Evolutionary conservation across 2,888 invertebrate genomes (phyloP).

Genomic region (Tipula confusa): DNA sequence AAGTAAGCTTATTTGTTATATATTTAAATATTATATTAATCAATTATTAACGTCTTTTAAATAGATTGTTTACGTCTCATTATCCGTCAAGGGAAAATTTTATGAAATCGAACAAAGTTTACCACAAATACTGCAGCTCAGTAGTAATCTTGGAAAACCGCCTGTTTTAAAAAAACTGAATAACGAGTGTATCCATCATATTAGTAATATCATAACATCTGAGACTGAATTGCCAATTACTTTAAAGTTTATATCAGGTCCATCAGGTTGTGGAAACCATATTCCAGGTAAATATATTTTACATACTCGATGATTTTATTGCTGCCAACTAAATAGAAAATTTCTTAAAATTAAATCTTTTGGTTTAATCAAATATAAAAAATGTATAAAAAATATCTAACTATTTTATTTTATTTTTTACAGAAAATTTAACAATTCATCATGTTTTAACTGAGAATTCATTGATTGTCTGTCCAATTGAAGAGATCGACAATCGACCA

Average conservation of each 20-base stretch:
- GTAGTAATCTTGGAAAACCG: slow-evolving; percentile 33
- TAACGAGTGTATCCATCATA: slow-evolving; percentile 48
- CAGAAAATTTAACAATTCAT: slow-evolving; percentile 46
- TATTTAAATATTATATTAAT: slow-evolving; percentile 29
- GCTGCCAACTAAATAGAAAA: no score
- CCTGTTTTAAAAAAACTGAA: slow-evolving; percentile 43
- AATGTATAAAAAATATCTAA: background rate
- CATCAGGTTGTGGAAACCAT: slow-evolving; percentile 37
- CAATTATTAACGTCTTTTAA: slow-evolving; percentile 25
- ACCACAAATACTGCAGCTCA: slow-evolving; percentile 46
- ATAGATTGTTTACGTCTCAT: slow-evolving; percentile 64
- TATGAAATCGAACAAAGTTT: slow-evolving; percentile 62
- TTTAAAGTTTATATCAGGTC: slow-evolving; percentile 47
- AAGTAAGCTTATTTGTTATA: slow-evolving; percentile 40
- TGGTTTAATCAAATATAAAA: no score
- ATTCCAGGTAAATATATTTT: slow-evolving; percentile 31
- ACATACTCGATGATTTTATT: background rate
- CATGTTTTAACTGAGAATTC: slow-evolving; percentile 46
- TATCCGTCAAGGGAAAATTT: slow-evolving; percentile 70
- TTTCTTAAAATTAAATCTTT: no score
- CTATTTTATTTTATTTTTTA: slow-evolving; percentile 39
- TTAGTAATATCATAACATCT: slow-evolving; percentile 44
- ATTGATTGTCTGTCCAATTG: slow-evolving; percentile 53
- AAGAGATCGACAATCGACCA: slow-evolving; percentile 51
- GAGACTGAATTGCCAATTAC: slow-evolving; percentile 45